These are phyloP conservation scores for Malurus leucopterus DNA, from an alignment of 2,797 vertebrate genomes.

Conservation along the genomic window DNA sequence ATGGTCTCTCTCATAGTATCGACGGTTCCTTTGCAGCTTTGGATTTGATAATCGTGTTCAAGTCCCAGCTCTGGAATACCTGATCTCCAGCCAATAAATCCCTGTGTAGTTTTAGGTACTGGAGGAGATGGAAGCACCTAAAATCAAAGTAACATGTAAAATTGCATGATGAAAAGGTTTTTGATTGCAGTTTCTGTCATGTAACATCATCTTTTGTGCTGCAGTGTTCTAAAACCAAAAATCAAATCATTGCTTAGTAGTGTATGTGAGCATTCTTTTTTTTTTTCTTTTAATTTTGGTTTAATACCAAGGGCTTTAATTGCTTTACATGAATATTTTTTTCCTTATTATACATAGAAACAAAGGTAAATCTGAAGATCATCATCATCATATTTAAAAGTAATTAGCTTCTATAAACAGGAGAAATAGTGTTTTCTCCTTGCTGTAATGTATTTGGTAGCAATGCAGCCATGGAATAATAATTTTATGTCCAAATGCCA, in stretches of 20 bases:
- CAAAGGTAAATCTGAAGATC: neutral
- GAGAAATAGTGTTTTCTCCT: neutral
- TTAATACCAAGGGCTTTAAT: neutral
- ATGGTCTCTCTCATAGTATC: constrained; percentile 70
- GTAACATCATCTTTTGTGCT: neutral
- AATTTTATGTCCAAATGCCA: neutral
- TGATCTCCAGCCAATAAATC: constrained; percentile 86
- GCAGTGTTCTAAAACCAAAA: neutral
- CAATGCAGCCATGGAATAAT: neutral
- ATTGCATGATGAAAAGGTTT: neutral
- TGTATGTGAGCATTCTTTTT: neutral
- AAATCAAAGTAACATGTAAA: neutral
- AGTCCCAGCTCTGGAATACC: constrained; percentile 68
- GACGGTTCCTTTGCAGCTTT: constrained; percentile 74
- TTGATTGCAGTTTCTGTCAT: neutral
- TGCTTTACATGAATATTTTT: neutral
- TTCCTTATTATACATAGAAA: neutral
- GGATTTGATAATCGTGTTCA: constrained; percentile 57
- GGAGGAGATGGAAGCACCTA: constrained; percentile 80
- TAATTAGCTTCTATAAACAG: neutral
- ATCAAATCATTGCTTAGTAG: neutral
- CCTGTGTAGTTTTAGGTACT: constrained; percentile 80
- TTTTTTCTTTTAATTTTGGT: neutral
- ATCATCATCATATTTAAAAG: neutral
- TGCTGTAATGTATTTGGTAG: neutral